phyloP scores from a whole-genome alignment of 2,888 invertebrate genomes.

The Gerris lacustris region DNA sequence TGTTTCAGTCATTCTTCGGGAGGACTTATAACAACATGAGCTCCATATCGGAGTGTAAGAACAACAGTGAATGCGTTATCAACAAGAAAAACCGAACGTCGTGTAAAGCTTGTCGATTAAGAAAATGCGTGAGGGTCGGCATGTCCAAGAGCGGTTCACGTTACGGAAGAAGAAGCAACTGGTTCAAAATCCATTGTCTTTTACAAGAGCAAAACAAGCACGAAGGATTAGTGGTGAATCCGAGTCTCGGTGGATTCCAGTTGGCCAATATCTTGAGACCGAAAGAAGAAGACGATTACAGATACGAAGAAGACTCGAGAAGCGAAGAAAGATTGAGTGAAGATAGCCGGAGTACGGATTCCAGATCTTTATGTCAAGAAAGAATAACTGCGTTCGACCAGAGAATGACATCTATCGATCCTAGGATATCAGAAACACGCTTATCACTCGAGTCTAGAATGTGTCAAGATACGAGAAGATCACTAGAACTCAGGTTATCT shows the following conservation, averaged over 20 bases:
- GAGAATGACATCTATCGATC: neutral
- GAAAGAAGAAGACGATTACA: slow-evolving; percentile 21
- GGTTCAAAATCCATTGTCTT: slow-evolving; percentile 87
- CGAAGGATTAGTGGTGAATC: neutral
- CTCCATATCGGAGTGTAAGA: slow-evolving; percentile 82
- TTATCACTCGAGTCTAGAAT: neutral
- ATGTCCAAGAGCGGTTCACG: slow-evolving; percentile 87
- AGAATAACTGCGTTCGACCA: neutral
- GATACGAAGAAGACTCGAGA: slow-evolving; percentile 16
- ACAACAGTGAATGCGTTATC: slow-evolving; percentile 79
- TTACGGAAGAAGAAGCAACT: slow-evolving; percentile 78
- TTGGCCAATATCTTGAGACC: slow-evolving; percentile 8
- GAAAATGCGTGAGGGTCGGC: slow-evolving; percentile 75
- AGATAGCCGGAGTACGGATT: slow-evolving; percentile 12
- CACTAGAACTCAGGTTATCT: slow-evolving; percentile 20
- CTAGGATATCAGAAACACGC: neutral
- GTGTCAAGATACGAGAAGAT: neutral
- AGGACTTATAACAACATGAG: slow-evolving; percentile 81
- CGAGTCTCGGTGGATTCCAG: slow-evolving; percentile 6
- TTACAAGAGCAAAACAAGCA: slow-evolving; percentile 57
- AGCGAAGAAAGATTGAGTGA: slow-evolving; percentile 3
- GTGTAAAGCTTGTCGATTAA: slow-evolving; percentile 76
- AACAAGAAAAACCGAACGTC: slow-evolving; percentile 77
- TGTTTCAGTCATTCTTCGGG: slow-evolving; percentile 82
- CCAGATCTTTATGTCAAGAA: slow-evolving; percentile 9